phyloP scores from a whole-genome alignment of 2,113 vertebrate genomes.

The Dasypus novemcinctus region DNA sequence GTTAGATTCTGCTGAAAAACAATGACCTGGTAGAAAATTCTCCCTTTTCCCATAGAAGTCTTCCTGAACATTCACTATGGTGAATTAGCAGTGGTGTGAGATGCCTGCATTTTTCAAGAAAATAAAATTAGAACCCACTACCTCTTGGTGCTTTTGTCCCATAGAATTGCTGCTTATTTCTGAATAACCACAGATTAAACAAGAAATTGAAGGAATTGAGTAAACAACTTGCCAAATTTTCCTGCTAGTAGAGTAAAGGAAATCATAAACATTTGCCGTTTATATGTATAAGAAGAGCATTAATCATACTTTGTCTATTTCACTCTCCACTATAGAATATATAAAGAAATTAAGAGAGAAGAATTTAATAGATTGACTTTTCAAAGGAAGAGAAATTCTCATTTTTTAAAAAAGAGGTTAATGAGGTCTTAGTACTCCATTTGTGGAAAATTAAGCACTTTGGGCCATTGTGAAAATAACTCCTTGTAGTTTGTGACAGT shows the following conservation, averaged over 20 bases:
- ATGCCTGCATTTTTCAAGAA: background rate
- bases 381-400: background rate
- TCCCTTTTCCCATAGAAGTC: background rate
- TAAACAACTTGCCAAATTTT: background rate
- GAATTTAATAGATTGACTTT: background rate
- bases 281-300: background rate
- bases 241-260: background rate
- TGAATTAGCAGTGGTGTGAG: background rate
- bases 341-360: constrained; percentile 47
- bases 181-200: background rate
- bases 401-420: constrained; percentile 45
- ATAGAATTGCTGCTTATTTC: background rate
- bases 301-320: constrained; percentile 38
- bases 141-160: background rate
- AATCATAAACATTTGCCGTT: background rate
- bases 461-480: constrained; percentile 11
- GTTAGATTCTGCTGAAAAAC: background rate
- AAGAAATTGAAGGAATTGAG: background rate
- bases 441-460: constrained; percentile 31
- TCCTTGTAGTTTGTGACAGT: background rate
- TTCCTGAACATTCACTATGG: background rate
- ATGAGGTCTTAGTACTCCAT: background rate
- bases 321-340: background rate
- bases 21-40: background rate
- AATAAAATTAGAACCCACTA: background rate